These are phyloP conservation scores for Spizaetus ornatus DNA, from an alignment of 2,113 vertebrate species.

Conservation along the genomic window DNA sequence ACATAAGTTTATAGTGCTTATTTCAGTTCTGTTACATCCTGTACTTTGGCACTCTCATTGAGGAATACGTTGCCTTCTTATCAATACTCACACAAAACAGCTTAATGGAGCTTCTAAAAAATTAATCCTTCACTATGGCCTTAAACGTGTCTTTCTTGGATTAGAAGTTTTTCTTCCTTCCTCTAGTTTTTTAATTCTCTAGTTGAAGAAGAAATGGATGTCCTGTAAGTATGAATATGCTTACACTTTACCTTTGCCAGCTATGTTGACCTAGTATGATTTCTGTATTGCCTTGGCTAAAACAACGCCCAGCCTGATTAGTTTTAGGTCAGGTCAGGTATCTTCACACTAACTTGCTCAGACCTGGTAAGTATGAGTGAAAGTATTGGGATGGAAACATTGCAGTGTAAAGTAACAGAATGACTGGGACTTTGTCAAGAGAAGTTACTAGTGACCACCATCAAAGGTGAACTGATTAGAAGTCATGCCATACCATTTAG, in stretches of 20 bases:
- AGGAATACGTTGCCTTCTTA: neutral
- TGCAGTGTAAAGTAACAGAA: neutral
- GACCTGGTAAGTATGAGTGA: neutral
- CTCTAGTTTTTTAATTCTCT: neutral
- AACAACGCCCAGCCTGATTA: neutral
- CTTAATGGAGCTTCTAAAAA: neutral
- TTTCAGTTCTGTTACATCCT: neutral
- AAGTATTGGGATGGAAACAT: neutral
- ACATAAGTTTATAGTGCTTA: neutral
- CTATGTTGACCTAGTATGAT: neutral
- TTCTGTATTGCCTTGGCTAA: neutral
- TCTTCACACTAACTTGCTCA: neutral
- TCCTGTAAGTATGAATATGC: neutral
- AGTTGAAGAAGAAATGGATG: neutral
- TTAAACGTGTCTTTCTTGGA: neutral
- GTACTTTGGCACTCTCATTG: neutral
- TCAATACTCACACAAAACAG: neutral
- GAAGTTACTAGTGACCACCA: neutral
- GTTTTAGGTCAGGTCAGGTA: neutral
- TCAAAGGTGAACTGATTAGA: neutral
- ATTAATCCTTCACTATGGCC: neutral
- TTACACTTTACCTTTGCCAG: neutral
- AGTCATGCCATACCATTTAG: neutral
- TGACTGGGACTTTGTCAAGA: neutral
- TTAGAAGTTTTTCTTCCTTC: neutral